Evolutionary conservation across 2,888 invertebrate species (phyloP).

Genomic region (Steromphala cineraria): DNA sequence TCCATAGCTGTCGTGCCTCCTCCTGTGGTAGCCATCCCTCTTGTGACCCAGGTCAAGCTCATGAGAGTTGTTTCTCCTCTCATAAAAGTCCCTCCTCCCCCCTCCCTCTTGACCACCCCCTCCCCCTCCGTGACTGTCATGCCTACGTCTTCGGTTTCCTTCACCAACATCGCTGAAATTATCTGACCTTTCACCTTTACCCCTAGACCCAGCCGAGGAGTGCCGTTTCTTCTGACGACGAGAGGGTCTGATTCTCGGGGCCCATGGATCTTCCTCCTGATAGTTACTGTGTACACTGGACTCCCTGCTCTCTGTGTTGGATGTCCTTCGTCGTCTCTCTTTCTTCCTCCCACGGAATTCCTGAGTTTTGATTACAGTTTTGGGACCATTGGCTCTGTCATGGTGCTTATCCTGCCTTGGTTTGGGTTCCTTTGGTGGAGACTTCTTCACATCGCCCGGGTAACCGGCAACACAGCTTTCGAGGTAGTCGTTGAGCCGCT

Average conservation of each 20-base stretch:
- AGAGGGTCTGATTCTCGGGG: constrained; percentile 30
- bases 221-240: constrained; percentile 37
- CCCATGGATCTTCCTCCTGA: constrained; percentile 32
- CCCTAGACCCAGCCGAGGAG: constrained; percentile 39
- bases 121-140: constrained; percentile 25
- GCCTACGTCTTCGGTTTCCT: constrained; percentile 26
- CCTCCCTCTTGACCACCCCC: constrained; percentile 14
- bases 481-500: constrained; percentile 61
- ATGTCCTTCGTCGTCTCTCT: constrained; percentile 14
- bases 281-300: constrained; percentile 54
- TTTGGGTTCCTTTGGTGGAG: not conserved
- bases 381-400: not conserved
- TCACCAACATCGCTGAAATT: constrained; percentile 32
- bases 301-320: constrained; percentile 39
- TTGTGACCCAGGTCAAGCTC: constrained; percentile 24
- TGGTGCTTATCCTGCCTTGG: not conserved
- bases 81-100: constrained; percentile 23
- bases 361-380: not conserved
- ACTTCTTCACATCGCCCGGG: not conserved
- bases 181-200: constrained; percentile 21
- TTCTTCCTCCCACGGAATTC: constrained; percentile 27
- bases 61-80: constrained; percentile 21
- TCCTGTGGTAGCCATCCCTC: constrained; percentile 19
- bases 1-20: constrained; percentile 13
- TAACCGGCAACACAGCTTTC: constrained; percentile 37